phyloP scores from a whole-genome alignment of 2,113 vertebrate genomes.

The Tricholaema leucomelas region DNA sequence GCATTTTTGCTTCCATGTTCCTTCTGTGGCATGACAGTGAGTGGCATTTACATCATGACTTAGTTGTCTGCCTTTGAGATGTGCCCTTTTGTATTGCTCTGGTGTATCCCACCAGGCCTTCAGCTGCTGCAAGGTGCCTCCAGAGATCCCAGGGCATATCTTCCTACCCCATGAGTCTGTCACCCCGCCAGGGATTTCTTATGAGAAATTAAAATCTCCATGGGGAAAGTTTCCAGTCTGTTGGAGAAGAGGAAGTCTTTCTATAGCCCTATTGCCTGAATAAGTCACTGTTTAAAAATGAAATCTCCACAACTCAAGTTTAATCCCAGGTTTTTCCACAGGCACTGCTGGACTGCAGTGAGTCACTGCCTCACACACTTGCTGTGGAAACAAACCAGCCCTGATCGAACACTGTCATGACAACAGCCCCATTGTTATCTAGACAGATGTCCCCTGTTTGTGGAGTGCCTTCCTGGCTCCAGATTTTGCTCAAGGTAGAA shows the following conservation, averaged over 20 bases:
- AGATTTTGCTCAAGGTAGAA: background rate
- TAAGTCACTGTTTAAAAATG: background rate
- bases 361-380: background rate
- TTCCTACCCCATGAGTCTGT: background rate
- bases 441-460: background rate
- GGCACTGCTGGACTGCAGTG: background rate
- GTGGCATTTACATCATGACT: background rate
- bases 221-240: background rate
- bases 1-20: background rate
- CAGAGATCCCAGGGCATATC: background rate
- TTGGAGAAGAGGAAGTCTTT: background rate
- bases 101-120: background rate
- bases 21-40: background rate
- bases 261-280: background rate
- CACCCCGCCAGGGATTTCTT: accelerated
- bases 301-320: background rate
- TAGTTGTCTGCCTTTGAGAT: background rate
- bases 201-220: background rate
- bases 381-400: background rate
- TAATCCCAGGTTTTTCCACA: background rate
- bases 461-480: background rate
- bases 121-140: background rate
- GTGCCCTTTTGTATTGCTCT: background rate
- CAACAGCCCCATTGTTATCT: background rate
- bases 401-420: background rate